These are phyloP conservation scores for Piscicola geometra DNA, from an alignment of 2,888 invertebrate species.

Conservation along the genomic window DNA sequence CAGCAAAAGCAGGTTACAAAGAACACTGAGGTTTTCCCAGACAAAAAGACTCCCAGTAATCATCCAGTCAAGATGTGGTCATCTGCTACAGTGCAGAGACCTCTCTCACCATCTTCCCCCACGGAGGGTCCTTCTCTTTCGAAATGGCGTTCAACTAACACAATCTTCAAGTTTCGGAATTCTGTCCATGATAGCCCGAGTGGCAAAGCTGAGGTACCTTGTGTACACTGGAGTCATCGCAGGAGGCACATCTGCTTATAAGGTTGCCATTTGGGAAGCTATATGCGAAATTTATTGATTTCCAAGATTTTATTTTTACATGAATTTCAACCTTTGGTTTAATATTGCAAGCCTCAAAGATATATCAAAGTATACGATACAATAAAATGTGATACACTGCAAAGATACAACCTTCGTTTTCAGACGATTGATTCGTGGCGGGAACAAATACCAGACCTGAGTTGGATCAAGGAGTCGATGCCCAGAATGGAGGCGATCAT, in stretches of 20 bases:
- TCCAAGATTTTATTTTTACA: neutral
- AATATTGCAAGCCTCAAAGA: no score
- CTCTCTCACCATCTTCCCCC: neutral
- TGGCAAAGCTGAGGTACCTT: conserved; percentile 82
- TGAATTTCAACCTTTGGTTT: no score
- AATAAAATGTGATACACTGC: no score
- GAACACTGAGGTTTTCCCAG: neutral
- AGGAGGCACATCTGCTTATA: conserved; percentile 83
- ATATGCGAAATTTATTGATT: neutral
- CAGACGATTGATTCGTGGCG: conserved; percentile 94
- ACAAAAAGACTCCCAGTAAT: neutral
- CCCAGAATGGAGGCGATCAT: conserved; percentile 78
- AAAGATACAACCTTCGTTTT: no score
- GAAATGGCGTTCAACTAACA: neutral
- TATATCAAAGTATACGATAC: no score
- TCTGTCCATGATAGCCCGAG: conserved; percentile 55
- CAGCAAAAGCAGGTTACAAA: conserved; percentile 1
- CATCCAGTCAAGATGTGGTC: neutral
- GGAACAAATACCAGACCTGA: conserved; percentile 81
- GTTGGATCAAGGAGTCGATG: conserved; percentile 78
- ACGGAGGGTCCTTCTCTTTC: neutral
- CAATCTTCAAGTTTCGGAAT: conserved; percentile 15
- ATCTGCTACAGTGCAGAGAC: neutral
- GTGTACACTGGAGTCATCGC: conserved; percentile 86
- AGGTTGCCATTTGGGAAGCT: conserved; percentile 63